Evolutionary conservation across 2,888 invertebrate species (phyloP), one percentile per base, ranked within the genome.

Genomic region (Cephus nigrinus): DNA sequence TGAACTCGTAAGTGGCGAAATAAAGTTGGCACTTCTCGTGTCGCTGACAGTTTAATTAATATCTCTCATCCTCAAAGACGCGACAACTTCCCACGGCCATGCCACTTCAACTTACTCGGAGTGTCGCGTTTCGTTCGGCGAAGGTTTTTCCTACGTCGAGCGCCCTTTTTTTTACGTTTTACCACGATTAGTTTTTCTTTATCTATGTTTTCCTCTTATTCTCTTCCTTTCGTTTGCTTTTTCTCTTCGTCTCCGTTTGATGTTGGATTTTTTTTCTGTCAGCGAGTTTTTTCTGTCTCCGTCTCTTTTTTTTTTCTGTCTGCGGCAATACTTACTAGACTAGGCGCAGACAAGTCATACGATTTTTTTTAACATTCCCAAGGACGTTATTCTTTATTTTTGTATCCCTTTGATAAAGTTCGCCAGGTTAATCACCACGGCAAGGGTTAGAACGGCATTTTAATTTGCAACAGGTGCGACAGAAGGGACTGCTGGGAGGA

Each of bases 1-100:
- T 87, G 89, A 90, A 90, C 90, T 90, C 90, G 89, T 90, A 89
- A 90, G 90, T 90, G 90, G 90, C 89, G 87, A 90, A 90, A 90
- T 90, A 90, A 90, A 90, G 90, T 90, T 90, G 82, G 87, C 85
- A 32, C 40, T 40, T 15, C 85, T 85, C 88, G 88, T 90, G 90
- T 86, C 88, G 88, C 90, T 90, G 90, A 90, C 90, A 90, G 90
- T 90, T 90, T 90, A 90, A 90, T 90, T 90, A 90, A 90, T 90
- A 90, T 90, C 90, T 90, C 88, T 89, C 90, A 87, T 89, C 89
- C 84, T 88, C 89, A 88, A 90, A 90, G 88, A 40, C 40, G 40
- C 40, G 40, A 40, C 40, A 40, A 40, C 40, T 40, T 40, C 40
- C 15, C 40, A 40, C 81, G 77, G 80, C 82, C 83, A 84, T 84